A percentile compares a stretch with the other conserved stretches of the same genome.
Evolutionary conservation across 1,140 invertebrate species (phyloP).

Genomic region (Achatina immaculata): DNA sequence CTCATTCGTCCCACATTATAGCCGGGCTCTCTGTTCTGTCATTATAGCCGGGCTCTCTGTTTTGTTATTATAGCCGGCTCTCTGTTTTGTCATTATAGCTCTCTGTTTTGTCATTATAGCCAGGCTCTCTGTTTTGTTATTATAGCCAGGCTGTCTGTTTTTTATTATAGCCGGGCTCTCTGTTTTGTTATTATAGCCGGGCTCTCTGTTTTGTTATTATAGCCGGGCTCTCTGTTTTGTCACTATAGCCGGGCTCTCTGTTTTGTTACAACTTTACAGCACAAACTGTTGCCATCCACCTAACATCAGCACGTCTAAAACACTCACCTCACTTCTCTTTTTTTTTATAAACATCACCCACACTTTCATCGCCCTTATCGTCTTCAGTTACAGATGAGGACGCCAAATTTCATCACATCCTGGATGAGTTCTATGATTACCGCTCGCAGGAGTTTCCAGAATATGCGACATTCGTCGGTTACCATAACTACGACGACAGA

Average conservation of each 20-base stretch:
- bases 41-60: too few relatives aligned
- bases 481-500: conserved; percentile 47
- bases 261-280: not conserved
- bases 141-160: too few relatives aligned
- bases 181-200: not conserved
- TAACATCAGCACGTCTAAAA: not conserved
- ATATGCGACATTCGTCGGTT: conserved; percentile 48
- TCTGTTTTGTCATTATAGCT: too few relatives aligned
- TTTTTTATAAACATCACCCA: not conserved
- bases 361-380: not conserved
- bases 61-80: too few relatives aligned
- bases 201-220: not conserved
- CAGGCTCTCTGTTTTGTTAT: too few relatives aligned
- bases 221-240: not conserved
- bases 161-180: too few relatives aligned
- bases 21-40: too few relatives aligned
- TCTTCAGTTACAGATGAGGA: conserved; percentile 17
- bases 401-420: conserved; percentile 26
- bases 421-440: conserved; percentile 42
- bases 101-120: too few relatives aligned
- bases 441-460: conserved; percentile 49
- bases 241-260: not conserved
- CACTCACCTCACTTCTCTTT: not conserved
- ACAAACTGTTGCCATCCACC: not conserved
- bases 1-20: too few relatives aligned